These are phyloP conservation scores for Loris lydekkerianus DNA, from an alignment of 2,797 vertebrate genomes.

Conservation along the genomic window DNA sequence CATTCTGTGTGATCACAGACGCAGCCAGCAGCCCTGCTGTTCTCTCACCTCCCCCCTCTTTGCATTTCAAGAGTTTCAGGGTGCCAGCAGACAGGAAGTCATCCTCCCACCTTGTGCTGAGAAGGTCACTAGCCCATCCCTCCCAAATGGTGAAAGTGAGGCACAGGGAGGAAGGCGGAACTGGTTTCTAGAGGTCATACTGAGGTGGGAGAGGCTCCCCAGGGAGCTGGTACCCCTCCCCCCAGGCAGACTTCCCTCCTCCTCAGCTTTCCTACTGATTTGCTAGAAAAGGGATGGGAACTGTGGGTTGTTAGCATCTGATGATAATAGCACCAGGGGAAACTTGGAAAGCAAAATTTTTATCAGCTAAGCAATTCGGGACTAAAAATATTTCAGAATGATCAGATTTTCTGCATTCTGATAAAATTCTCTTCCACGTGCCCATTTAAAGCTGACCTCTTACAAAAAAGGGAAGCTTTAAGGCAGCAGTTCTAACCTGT, in stretches of 20 bases:
- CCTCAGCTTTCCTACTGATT: conserved; percentile 32
- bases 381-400: conserved; percentile 37
- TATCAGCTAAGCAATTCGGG: conserved; percentile 52
- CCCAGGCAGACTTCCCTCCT: background rate
- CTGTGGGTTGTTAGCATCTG: conserved; percentile 68
- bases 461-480: background rate
- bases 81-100: conserved; percentile 15
- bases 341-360: conserved; percentile 66
- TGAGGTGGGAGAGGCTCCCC: background rate
- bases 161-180: background rate
- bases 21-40: conserved; percentile 60
- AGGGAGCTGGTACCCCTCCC: background rate
- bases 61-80: conserved; percentile 70
- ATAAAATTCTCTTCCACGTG: background rate
- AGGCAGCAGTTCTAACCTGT: background rate
- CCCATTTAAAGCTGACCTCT: background rate
- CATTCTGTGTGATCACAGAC: conserved; percentile 38
- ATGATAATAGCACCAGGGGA: conserved; percentile 69
- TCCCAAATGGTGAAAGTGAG: conserved; percentile 32
- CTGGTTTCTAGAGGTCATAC: conserved; percentile 51
- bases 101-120: conserved; percentile 49
- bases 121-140: conserved; percentile 66
- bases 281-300: conserved; percentile 45
- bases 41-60: conserved; percentile 31
- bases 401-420: background rate